These are phyloP conservation scores for Melinaea menophilus DNA, from an alignment of 2,888 invertebrate species.

Conservation along the genomic window DNA sequence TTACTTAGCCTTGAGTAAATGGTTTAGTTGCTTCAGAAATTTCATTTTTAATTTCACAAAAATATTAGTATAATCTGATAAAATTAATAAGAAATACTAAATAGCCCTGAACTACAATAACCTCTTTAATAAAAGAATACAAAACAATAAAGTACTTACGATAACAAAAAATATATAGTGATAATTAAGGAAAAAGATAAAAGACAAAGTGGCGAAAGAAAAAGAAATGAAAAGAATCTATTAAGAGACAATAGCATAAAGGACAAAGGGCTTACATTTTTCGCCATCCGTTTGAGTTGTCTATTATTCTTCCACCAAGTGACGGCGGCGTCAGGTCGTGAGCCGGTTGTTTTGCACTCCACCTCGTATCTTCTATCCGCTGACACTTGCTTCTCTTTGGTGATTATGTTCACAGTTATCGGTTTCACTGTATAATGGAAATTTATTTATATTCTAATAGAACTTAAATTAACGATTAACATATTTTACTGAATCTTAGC, in stretches of 20 bases:
- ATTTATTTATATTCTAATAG: not conserved
- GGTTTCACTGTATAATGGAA: slow-evolving; percentile 87
- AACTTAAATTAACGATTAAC: too few species aligned
- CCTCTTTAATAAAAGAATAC: too few species aligned
- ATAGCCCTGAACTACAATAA: too few species aligned
- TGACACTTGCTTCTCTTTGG: slow-evolving; percentile 89
- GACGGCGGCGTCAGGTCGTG: slow-evolving; percentile 86
- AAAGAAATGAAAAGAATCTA: slow-evolving; percentile 49
- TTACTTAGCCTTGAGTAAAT: not conserved
- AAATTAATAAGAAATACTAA: not conserved
- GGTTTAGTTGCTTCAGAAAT: not conserved
- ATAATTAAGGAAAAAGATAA: slow-evolving; percentile 16
- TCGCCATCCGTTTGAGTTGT: slow-evolving; percentile 86
- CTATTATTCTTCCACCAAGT: slow-evolving; percentile 90
- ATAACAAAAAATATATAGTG: not conserved
- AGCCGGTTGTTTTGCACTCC: slow-evolving; percentile 91
- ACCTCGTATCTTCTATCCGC: slow-evolving; percentile 92
- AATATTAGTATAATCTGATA: not conserved
- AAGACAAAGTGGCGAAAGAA: slow-evolving; percentile 15
- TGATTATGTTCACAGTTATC: slow-evolving; percentile 87
- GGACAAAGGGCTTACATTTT: slow-evolving; percentile 81
- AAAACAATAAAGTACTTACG: not conserved
- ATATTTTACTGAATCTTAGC: too few species aligned
- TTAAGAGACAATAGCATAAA: slow-evolving; percentile 53
- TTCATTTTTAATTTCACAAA: too few species aligned